Percentiles rank a stretch among this genome's conserved stretches.
These are phyloP conservation scores for Hemibagrus guttatus DNA, from an alignment of 2,797 vertebrate genomes.

Conservation along the genomic window DNA sequence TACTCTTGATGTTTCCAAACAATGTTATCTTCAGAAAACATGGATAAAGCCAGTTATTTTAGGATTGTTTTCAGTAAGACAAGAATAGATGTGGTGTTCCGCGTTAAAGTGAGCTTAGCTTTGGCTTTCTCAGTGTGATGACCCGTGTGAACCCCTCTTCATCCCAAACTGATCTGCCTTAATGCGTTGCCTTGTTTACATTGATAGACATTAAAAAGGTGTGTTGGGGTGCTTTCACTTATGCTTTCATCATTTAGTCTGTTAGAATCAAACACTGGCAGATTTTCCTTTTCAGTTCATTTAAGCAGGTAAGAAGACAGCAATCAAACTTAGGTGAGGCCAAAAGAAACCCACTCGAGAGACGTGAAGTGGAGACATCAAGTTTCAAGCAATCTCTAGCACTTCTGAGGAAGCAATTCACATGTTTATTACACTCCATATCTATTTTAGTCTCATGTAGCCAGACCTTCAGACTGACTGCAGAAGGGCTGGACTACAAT, in stretches of 20 bases:
- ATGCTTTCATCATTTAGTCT: background rate
- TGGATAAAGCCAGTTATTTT: background rate
- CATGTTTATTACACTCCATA: background rate
- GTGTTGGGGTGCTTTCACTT: too few relatives aligned
- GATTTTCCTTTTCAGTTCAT: background rate
- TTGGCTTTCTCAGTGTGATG: background rate
- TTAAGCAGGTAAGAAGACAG: background rate
- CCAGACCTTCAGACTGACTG: too few relatives aligned
- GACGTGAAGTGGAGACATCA: background rate
- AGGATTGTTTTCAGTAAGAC: background rate
- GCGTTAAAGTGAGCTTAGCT: background rate
- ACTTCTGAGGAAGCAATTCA: background rate
- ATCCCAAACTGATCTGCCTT: background rate
- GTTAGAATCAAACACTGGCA: background rate
- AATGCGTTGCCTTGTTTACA: background rate
- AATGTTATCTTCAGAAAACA: constrained; percentile 15
- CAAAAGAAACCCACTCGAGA: background rate
- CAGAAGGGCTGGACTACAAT: too few relatives aligned
- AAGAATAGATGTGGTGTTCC: background rate
- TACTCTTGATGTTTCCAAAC: constrained; percentile 5
- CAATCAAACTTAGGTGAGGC: background rate
- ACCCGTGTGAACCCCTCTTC: background rate
- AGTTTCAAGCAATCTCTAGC: background rate
- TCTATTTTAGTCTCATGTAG: too few relatives aligned
- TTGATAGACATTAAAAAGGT: background rate